These are phyloP conservation scores for Epinotia nisella DNA, from an alignment of 2,888 invertebrate species.

Conservation along the genomic window DNA sequence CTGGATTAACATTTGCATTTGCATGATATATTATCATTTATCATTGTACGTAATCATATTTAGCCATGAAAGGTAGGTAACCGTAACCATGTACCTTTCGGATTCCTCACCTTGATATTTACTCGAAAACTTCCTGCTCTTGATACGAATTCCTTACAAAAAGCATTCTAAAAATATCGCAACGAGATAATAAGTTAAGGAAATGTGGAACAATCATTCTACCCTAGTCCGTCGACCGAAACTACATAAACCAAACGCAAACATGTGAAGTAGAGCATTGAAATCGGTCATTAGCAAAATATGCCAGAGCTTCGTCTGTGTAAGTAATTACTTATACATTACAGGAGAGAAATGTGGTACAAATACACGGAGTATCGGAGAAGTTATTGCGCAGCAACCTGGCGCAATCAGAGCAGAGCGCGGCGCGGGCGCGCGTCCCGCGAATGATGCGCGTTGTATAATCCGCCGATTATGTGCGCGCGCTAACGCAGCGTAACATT, in stretches of 20 bases:
- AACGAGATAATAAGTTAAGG: slow-evolving; percentile 46
- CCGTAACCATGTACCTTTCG: slow-evolving; percentile 27
- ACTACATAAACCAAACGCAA: slow-evolving; percentile 61
- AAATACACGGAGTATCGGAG: slow-evolving; percentile 50
- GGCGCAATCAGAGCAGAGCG: slow-evolving; percentile 76
- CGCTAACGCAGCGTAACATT: slow-evolving; percentile 59
- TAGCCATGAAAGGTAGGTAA: slow-evolving; percentile 27
- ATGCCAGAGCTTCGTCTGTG: slow-evolving; percentile 56
- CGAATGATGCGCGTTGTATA: slow-evolving; percentile 64
- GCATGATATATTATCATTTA: neutral
- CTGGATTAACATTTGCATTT: slow-evolving; percentile 2
- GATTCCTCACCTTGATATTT: slow-evolving; percentile 78
- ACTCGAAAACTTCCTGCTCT: slow-evolving; percentile 74
- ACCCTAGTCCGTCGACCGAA: slow-evolving; percentile 54
- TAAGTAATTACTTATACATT: slow-evolving; percentile 55
- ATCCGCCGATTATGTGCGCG: slow-evolving; percentile 61
- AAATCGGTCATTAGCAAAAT: slow-evolving; percentile 66
- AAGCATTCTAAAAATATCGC: slow-evolving; percentile 23
- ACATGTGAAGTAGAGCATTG: slow-evolving; percentile 66
- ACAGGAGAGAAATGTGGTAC: slow-evolving; percentile 52
- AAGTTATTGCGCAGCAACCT: slow-evolving; percentile 55
- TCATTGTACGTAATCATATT: neutral
- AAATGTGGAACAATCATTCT: slow-evolving; percentile 46
- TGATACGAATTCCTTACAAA: slow-evolving; percentile 31
- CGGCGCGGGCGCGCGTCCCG: slow-evolving; percentile 58